Evolutionary conservation across 2,113 vertebrate species (phyloP), one percentile per base, ranked within the genome.

Genomic region (Tetraodon nigroviridis): DNA sequence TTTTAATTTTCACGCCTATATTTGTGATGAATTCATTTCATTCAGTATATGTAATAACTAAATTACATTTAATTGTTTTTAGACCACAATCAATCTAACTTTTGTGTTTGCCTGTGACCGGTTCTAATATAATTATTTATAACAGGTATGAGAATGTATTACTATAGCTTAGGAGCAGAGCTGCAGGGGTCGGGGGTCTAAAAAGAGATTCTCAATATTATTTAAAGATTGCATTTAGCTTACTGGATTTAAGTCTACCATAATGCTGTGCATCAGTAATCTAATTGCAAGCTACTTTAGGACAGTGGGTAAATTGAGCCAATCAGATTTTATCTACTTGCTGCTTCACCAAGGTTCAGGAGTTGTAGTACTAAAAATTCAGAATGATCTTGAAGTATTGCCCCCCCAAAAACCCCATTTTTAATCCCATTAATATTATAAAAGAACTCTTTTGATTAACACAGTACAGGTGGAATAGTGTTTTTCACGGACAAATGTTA

Each of bases 271-370:
- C 62, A 56, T 56, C 48, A 0, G 19, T 60, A 37, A 68, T 64
- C 69, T 67, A 22, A 80, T 59, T 32, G 51, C 72, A 75, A 76
- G 55, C 76, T 73, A 73, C 76, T 80, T 83, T 83, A 76, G 51
- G 40, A 7, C 16, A 45, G 61, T 50, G 44, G n/a, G 44, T 2
- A 50, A 58, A 47, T 32, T 76, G 80, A 88, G 76, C 76, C 72
- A 84, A 78, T 87, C 59, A 71, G 62, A 69, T 76, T 75, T 58
- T 37, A 80, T 61, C 62, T 56, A 51, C 57, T 75, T 73, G 32
- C 63, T 58, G 24, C 58, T 64, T 59, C 67, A 61, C 24, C 21
- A 27, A 77, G 29, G 16, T 22, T 15, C 16, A 56, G 56, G 49
- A 64, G 69, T 77, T 69, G 52, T 59, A 47, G 21, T n/a, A 58